Base-by-base conservation (phyloP, 2,797 vertebrate genomes). In the Loriculus beryllinus region DNA sequence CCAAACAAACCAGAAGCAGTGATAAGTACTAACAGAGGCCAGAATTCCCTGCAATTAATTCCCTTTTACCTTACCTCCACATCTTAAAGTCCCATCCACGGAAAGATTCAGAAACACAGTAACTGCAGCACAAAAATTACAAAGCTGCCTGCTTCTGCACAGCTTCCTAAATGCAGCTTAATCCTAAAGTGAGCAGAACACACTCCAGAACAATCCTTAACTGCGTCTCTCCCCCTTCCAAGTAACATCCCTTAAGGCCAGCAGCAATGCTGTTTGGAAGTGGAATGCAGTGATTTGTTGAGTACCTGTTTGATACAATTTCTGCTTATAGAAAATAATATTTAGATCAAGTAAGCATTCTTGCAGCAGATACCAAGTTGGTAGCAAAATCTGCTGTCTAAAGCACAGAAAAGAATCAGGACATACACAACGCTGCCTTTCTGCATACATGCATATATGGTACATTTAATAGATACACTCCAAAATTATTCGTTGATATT, bases 251-350 rank as follows among this genome's bases (percentile, higher is more conserved):
- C 33, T 12, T 4, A n/a, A 5, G 8, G 40, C 25, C 19, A 57
- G 33, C 78, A 67, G 31, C 0, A 0, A 63, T 1, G 6, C 40
- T 63, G 12, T 60, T 70, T 60, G 48, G 42, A 57, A 63, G 70
- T 9, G 48, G 63, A 79, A 69, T 47, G 31, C 21, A 42, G 31
- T 22, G 39, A 83, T 88, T 81, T 76, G 14, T 13, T 63, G 48
- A 82, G 42, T 47, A 75, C 5, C 6, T 19, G 12, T 21, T 70
- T 69, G 29, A 83, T 65, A n/a, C 6, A 63, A 60, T 10, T 88
- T 59, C 43, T 67, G 14, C 56, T 43, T 88, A 59, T 35, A 75
- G 45, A 70, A 92, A 69, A 65, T 25, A 7, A 8, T 56, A 33
- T 57, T 69, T 62, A 65, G 14, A 48, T 74, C 28, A 68, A 56